These are phyloP conservation scores for Stenolophus ochropezus DNA, from an alignment of 2,888 invertebrate species.

Conservation along the genomic window DNA sequence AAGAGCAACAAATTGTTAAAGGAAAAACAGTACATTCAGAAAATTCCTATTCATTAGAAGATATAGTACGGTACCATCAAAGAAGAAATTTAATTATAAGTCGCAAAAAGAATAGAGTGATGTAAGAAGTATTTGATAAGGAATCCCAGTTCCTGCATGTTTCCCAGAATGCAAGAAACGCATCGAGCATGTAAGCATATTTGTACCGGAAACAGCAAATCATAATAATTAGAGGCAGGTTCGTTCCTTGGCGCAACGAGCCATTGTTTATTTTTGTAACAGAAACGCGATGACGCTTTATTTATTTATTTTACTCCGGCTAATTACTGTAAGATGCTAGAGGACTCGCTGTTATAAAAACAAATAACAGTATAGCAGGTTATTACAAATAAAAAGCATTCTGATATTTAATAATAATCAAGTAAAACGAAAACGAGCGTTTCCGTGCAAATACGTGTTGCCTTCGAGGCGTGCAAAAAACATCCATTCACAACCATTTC, in stretches of 20 bases:
- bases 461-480: too few species aligned
- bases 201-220: conserved; percentile 48
- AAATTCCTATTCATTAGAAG: neutral
- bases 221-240: conserved; percentile 45
- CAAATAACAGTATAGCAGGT: neutral
- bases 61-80: neutral
- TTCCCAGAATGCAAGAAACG: conserved; percentile 16
- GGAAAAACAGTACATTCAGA: neutral
- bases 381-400: neutral
- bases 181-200: neutral
- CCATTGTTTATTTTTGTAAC: conserved; percentile 36
- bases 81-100: neutral
- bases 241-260: conserved; percentile 5
- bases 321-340: conserved; percentile 4
- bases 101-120: neutral
- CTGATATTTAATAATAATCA: neutral
- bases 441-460: neutral
- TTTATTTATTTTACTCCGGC: conserved; percentile 17
- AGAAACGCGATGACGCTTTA: conserved; percentile 15
- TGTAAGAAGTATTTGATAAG: neutral
- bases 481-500: neutral
- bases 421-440: neutral
- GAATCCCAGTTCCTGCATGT: neutral
- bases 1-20: neutral
- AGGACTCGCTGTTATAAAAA: neutral